phyloP scores from a whole-genome alignment of 2,113 vertebrate species.

The Equus quagga region DNA sequence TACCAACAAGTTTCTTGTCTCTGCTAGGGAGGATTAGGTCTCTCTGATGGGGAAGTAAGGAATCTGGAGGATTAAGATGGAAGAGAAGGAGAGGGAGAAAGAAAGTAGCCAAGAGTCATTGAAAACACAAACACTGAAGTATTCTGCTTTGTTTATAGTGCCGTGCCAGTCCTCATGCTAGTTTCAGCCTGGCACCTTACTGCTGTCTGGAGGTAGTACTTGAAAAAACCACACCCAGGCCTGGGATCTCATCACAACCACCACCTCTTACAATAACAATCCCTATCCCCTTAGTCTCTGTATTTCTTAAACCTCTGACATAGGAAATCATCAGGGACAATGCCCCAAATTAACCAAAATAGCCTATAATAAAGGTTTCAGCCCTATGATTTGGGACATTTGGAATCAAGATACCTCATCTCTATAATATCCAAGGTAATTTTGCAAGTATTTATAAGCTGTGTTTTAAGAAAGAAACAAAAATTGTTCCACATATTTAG shows the following conservation, averaged over 20 bases:
- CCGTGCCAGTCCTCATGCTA: conserved; percentile 32
- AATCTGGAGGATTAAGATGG: background rate
- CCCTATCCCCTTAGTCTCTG: background rate
- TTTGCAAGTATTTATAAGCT: conserved; percentile 13
- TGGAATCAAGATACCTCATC: conserved; percentile 34
- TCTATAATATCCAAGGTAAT: background rate
- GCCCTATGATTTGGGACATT: background rate
- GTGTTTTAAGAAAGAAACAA: background rate
- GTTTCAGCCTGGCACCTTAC: conserved; percentile 76
- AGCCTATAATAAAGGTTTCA: conserved; percentile 6
- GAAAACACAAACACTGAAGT: conserved; percentile 73
- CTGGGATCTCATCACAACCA: conserved; percentile 74
- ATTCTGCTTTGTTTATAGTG: conserved; percentile 67
- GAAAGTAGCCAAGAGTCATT: background rate
- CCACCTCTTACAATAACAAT: conserved; percentile 75
- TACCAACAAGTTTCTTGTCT: background rate
- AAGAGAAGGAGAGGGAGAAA: background rate
- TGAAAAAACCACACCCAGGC: conserved; percentile 72
- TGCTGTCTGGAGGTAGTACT: conserved; percentile 65
- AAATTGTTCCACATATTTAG: background rate
- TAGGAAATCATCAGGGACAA: conserved; percentile 61
- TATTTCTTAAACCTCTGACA: conserved; percentile 50
- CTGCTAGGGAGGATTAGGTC: background rate
- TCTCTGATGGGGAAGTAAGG: background rate
- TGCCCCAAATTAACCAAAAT: conserved; percentile 53